Base-by-base conservation (phyloP, 2,888 invertebrate species). In the Mesochorus sp. region DNA sequence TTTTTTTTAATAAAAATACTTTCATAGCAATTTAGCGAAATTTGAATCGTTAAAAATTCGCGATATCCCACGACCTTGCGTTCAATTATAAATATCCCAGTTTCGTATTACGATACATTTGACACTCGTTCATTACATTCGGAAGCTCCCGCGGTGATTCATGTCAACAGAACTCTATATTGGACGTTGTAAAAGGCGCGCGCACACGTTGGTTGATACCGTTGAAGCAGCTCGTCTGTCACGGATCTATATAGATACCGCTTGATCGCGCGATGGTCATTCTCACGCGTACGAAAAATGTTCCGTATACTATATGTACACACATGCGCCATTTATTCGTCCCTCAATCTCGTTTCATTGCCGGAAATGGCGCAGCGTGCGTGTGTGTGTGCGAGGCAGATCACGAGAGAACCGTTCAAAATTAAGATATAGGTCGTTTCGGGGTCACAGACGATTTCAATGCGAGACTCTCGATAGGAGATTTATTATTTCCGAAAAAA, bases 81-180 rank as follows among this genome's bases (percentile, higher is more conserved):
- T 77, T 73, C 74, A 78, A 80, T 80, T 77, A 76, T 68, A 26
- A 17, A n/a, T 49, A 68, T 26, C 57, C 49, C 64, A 42, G 62
- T 78, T 78, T n/a, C 77, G 67, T 81, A 84, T 84, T 82, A 82
- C 81, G 73, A 83, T 81, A 83, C 85, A 87, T 82, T 83, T n/a
- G 83, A 83, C 82, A 82, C 83, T 80, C 80, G 77, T 79, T 83
- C 80, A 75, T 83, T 31, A 17, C 17, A 55, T 28, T 14, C 8
- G n/a, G n/a, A 37, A 79, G 79, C 80, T 79, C 76, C 72, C 77
- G 79, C n/a, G n/a, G n/a, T 83, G 85, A 85, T 85, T 87, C 84
- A 82, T 67, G 83, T 85, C 79, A 85, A n/a, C 87, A 80, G 81
- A 81, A 84, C 84, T n/a, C n/a, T n/a, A n/a, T n/a, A n/a, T n/a